Conservation (phyloP, 2,113 vertebrate species). For the Myotis yumanensis region DNA sequence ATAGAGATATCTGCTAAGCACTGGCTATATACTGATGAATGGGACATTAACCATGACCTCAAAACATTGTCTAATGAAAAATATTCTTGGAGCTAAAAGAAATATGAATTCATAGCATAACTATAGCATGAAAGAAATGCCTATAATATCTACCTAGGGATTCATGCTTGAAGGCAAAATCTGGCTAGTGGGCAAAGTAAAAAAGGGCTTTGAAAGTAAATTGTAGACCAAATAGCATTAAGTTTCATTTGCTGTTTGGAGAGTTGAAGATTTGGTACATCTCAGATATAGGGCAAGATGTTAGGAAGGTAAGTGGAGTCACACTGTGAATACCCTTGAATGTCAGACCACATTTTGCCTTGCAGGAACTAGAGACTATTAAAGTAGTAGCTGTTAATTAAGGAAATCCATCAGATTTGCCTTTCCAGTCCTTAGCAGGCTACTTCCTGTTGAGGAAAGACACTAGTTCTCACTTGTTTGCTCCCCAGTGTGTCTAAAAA, state of each 20-base stretch:
- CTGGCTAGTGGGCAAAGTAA: not conserved
- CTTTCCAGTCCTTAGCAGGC: not conserved
- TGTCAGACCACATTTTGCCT: not conserved
- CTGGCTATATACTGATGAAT: not conserved
- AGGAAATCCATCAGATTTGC: not conserved
- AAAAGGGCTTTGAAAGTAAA: not conserved
- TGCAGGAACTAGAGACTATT: not conserved
- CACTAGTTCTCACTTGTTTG: not conserved
- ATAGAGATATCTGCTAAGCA: not conserved
- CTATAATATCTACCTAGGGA: not conserved
- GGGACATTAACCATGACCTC: not conserved
- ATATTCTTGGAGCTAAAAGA: not conserved
- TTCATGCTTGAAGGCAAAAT: not conserved
- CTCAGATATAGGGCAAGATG: not conserved
- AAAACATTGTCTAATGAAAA: not conserved
- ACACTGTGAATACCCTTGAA: not conserved
- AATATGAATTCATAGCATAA: not conserved
- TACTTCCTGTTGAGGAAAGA: not conserved
- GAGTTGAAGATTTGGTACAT: not conserved
- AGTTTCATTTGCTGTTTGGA: not conserved
- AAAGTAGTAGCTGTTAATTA: not conserved
- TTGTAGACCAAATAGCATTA: not conserved
- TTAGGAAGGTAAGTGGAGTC: not conserved
- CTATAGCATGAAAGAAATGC: not conserved
- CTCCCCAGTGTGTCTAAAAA: not conserved